These are phyloP conservation scores for Puntigrus tetrazona DNA, from an alignment of 2,113 vertebrate species.

Conservation along the genomic window DNA sequence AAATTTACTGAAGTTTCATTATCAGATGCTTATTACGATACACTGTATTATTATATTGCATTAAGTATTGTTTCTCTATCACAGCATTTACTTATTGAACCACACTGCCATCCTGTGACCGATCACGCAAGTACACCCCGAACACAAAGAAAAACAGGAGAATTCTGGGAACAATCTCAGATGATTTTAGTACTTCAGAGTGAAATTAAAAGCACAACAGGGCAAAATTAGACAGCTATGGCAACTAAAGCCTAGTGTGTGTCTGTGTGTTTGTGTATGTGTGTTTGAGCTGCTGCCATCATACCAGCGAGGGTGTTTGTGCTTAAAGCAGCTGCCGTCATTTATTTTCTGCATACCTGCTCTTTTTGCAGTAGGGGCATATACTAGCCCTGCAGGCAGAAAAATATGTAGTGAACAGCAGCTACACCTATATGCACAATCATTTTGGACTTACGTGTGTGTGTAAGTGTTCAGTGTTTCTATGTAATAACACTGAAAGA, in stretches of 20 bases:
- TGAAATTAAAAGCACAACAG: constrained; percentile 7
- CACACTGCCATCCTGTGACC: constrained; percentile 40
- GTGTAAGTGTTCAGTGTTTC: not conserved
- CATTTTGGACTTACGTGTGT: not conserved
- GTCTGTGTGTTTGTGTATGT: not conserved
- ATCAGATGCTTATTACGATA: not conserved
- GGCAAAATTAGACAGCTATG: not conserved
- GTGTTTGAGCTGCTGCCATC: constrained; percentile 31
- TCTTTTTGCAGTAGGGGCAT: constrained; percentile 63
- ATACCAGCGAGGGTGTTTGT: constrained; percentile 24
- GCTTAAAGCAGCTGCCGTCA: constrained; percentile 20
- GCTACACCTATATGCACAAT: constrained; percentile 5
- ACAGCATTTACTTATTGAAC: not conserved
- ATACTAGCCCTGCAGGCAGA: constrained; percentile 60
- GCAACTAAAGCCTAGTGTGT: constrained; percentile 4
- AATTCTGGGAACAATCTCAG: not conserved
- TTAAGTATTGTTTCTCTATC: not conserved
- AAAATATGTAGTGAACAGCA: constrained; percentile 43
- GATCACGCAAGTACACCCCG: not conserved
- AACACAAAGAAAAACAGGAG: not conserved
- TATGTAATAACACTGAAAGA: not conserved
- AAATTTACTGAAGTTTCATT: not conserved
- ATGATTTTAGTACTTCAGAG: not conserved
- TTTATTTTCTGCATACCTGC: constrained; percentile 57
- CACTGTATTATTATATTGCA: not conserved